phyloP scores from a whole-genome alignment of 2,888 invertebrate species.

The Tipula helvola region DNA sequence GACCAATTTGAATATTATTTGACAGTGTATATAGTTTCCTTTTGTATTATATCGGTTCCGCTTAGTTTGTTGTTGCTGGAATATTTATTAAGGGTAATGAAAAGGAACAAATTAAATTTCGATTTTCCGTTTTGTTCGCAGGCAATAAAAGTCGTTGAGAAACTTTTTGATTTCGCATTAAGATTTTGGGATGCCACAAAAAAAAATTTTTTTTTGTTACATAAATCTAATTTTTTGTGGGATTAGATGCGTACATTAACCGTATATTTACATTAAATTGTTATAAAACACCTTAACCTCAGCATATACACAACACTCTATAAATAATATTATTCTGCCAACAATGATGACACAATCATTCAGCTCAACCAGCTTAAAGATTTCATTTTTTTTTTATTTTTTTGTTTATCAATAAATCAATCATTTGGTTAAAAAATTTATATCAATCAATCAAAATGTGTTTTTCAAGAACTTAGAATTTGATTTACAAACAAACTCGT shows the following conservation, averaged over 20 bases:
- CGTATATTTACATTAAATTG: no score
- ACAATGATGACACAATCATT: neutral
- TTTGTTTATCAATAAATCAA: slow-evolving; percentile 4
- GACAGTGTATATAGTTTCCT: neutral
- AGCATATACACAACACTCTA: neutral
- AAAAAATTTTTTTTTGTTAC: neutral
- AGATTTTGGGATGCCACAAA: neutral
- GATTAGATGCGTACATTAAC: no score
- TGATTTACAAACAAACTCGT: neutral
- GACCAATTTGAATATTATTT: neutral
- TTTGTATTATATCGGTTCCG: neutral
- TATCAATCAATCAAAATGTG: slow-evolving; percentile 4
- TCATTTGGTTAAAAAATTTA: neutral
- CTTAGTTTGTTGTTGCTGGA: neutral
- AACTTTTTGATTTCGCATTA: neutral
- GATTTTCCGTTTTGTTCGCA: neutral
- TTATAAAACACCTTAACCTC: neutral
- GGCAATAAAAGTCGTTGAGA: neutral
- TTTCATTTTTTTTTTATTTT: neutral
- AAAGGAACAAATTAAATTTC: neutral
- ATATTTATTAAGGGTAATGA: neutral
- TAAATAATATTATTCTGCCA: neutral
- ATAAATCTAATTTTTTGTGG: neutral
- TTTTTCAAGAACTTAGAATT: neutral
- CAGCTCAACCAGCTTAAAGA: neutral